Evolutionary conservation across 2,797 vertebrate species (phyloP).

Genomic region (Coreius guichenoti): DNA sequence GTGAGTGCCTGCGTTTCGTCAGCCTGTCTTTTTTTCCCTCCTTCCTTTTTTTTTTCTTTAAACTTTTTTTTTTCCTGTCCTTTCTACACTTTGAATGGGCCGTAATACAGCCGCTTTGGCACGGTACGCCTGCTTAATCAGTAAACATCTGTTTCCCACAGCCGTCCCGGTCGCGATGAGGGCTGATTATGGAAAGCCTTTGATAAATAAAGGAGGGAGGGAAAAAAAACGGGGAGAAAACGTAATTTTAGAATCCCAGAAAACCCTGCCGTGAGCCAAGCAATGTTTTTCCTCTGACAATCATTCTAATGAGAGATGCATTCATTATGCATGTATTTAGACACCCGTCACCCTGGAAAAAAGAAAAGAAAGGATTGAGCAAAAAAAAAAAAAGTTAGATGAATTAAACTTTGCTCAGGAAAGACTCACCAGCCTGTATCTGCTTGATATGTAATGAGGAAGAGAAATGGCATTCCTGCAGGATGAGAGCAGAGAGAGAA

Average conservation of each 20-base stretch:
- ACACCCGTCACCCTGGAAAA: slow-evolving; percentile 39
- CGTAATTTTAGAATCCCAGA: slow-evolving; percentile 55
- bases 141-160: slow-evolving; percentile 80
- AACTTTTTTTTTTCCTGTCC: slow-evolving; percentile 54
- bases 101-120: slow-evolving; percentile 69
- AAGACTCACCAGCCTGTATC: slow-evolving; percentile 49
- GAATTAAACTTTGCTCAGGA: slow-evolving; percentile 50
- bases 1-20: slow-evolving; percentile 51
- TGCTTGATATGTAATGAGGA: slow-evolving; percentile 55
- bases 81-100: slow-evolving; percentile 61
- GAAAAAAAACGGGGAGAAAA: slow-evolving; percentile 44
- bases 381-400: slow-evolving; percentile 22
- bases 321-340: slow-evolving; percentile 66
- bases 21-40: slow-evolving; percentile 31
- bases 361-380: slow-evolving; percentile 19
- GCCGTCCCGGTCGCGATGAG: slow-evolving; percentile 59
- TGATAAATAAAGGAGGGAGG: slow-evolving; percentile 63
- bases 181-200: slow-evolving; percentile 64
- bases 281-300: slow-evolving; percentile 67
- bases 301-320: slow-evolving; percentile 78
- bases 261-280: slow-evolving; percentile 55
- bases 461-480: slow-evolving; percentile 44
- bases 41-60: slow-evolving; percentile 9
- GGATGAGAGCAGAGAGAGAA: slow-evolving; percentile 16
- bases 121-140: slow-evolving; percentile 76